Conservation (phyloP, 2,113 vertebrate genomes). For the Neolamprologus longior region DNA sequence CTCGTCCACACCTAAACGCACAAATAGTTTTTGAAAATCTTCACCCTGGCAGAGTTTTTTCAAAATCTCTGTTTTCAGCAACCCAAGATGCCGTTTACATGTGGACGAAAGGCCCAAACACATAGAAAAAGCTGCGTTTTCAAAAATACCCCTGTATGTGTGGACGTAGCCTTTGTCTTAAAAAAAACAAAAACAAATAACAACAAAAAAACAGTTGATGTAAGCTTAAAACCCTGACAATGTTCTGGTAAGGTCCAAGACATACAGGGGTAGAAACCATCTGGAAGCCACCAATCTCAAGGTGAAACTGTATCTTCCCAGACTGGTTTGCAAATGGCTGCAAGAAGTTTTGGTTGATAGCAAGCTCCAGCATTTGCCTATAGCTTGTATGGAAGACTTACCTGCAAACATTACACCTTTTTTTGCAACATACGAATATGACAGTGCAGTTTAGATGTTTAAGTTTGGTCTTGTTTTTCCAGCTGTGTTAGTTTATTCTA, state of each 20-base stretch:
- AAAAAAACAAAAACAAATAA: rapidly evolving
- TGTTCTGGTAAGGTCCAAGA: background rate
- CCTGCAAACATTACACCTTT: background rate
- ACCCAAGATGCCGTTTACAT: rapidly evolving
- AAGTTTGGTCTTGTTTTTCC: background rate
- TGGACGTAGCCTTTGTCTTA: background rate
- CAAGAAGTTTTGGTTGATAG: background rate
- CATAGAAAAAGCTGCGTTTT: background rate
- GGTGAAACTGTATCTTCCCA: rapidly evolving
- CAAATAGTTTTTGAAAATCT: background rate
- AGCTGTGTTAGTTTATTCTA: background rate
- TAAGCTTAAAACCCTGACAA: background rate
- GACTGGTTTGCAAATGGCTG: background rate
- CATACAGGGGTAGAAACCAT: background rate
- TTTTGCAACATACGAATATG: background rate
- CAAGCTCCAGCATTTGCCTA: background rate
- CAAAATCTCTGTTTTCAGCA: background rate
- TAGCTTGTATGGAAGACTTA: background rate
- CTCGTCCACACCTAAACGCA: background rate
- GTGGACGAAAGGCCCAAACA: background rate
- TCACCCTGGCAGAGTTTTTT: background rate
- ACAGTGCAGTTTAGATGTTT: background rate
- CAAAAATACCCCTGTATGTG: rapidly evolving
- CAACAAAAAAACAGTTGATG: background rate
- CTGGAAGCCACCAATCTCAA: background rate